Percentiles rank a stretch among this genome's conserved stretches.
Conservation (phyloP, 2,113 vertebrate species). For the Lasiurus borealis region DNA sequence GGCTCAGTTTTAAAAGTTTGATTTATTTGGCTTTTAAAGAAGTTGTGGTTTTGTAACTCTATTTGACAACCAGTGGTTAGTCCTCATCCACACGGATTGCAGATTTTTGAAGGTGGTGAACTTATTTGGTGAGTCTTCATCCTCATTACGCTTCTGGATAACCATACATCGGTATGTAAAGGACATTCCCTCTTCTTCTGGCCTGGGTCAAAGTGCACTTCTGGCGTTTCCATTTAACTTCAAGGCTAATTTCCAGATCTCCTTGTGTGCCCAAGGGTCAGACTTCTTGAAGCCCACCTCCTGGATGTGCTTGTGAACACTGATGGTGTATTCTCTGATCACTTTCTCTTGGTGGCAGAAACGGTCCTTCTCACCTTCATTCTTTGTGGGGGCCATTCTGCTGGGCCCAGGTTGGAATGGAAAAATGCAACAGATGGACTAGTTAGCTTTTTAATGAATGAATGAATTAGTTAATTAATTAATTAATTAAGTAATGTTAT, state of each 20-base stretch:
- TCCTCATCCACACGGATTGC: background rate
- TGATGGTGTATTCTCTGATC: background rate
- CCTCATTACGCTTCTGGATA: background rate
- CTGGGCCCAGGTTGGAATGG: background rate
- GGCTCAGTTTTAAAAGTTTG: background rate
- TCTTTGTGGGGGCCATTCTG: background rate
- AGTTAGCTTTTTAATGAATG: background rate
- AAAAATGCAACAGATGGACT: background rate
- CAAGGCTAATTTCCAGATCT: background rate
- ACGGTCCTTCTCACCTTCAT: background rate
- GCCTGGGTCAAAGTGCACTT: background rate
- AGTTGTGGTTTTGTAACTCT: background rate
- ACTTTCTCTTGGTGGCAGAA: background rate
- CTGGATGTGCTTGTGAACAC: background rate
- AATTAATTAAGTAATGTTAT: no score
- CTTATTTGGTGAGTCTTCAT: background rate
- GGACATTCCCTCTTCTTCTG: background rate
- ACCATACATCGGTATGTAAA: fast-evolving
- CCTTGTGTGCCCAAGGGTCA: no score
- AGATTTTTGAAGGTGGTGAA: background rate
- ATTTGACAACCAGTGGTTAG: background rate
- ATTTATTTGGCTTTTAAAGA: background rate
- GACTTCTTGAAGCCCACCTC: background rate
- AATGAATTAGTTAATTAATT: no score
- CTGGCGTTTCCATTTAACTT: background rate